Base-by-base conservation (phyloP, 2,113 vertebrate species). In the Scartelaos histophorus region DNA sequence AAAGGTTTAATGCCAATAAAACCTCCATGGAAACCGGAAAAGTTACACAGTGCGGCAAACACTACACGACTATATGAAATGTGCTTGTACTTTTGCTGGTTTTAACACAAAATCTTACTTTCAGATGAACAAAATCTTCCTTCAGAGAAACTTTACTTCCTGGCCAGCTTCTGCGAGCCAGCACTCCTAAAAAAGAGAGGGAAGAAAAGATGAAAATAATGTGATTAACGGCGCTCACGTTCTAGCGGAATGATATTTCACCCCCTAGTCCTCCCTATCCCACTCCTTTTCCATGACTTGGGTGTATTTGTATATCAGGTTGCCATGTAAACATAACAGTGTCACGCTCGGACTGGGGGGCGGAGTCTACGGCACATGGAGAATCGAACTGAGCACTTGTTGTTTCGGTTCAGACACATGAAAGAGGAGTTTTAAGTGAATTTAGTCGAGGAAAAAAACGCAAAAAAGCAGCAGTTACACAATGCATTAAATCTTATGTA, bases 301-400 rank as follows among this genome's bases (percentile, higher is more conserved):
- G 84, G 87, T 91, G 88, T 92, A 90, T 93, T 93, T 93, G 91
- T 93, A 84, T 91, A 91, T 91, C 81, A 79, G 88, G 92, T 94
- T 94, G 92, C 92, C 91, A 93, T 93, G 93, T 91, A 93, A 93
- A 93, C 92, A 92, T 90, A 90, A 90, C 89, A 91, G 78, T 87
- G 91, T 89, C 78, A 84, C 24, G 71, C 85, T 92, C 81, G 78
- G 78, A 84, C 81, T 78, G 75, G 69, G 78, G 57, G 70, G 38
- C 61, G 70, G 67, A n/a, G 71, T 72, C 77, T 75, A 79, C 82
- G 76, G 79, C 69, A 61, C 79, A 57, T 67, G 60, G 78, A 67
- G 73, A 86, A 89, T 87, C 79, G 80, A 79, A 29, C 29, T 29
- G 29, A 22, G 10, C 74, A 89, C 56, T 58, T 58, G 82, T 85